Percentiles rank a stretch among this genome's conserved stretches.
These are phyloP conservation scores for Scatophagus argus DNA, from an alignment of 2,113 vertebrate species.

Conservation along the genomic window DNA sequence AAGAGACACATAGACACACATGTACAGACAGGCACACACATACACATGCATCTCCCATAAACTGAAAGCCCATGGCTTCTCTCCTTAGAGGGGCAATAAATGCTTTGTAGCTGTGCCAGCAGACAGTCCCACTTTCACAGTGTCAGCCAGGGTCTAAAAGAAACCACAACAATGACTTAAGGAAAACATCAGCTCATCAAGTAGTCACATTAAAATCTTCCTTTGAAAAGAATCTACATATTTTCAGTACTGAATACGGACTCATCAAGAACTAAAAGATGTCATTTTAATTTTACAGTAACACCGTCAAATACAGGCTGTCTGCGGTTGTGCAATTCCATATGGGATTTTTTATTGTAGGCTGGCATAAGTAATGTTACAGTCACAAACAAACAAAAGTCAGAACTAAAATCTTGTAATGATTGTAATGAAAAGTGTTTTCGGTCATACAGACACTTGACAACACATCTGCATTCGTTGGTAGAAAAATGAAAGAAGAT, in stretches of 20 bases:
- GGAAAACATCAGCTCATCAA: conserved; percentile 42
- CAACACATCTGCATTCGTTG: neutral
- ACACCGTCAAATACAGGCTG: neutral
- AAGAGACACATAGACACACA: conserved; percentile 32
- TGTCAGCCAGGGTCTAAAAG: conserved; percentile 60
- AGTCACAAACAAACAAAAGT: neutral
- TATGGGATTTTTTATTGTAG: neutral
- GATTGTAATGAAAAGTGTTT: neutral
- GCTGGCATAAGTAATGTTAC: neutral
- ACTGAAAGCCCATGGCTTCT: conserved; percentile 57
- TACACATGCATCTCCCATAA: conserved; percentile 19
- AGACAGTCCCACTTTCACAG: conserved; percentile 58
- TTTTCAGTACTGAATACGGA: too few relatives aligned
- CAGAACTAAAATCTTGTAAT: neutral
- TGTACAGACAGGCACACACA: conserved; percentile 10
- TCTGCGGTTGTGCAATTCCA: neutral
- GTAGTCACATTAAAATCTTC: conserved; percentile 13
- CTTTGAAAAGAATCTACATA: neutral
- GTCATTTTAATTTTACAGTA: neutral
- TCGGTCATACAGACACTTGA: neutral
- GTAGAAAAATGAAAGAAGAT: neutral
- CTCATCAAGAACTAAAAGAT: neutral
- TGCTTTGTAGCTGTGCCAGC: conserved; percentile 74
- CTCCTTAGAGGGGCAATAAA: conserved; percentile 58
- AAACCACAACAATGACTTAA: conserved; percentile 52